Conservation (phyloP, 2,888 invertebrate genomes). For the Heliconius ethilla region DNA sequence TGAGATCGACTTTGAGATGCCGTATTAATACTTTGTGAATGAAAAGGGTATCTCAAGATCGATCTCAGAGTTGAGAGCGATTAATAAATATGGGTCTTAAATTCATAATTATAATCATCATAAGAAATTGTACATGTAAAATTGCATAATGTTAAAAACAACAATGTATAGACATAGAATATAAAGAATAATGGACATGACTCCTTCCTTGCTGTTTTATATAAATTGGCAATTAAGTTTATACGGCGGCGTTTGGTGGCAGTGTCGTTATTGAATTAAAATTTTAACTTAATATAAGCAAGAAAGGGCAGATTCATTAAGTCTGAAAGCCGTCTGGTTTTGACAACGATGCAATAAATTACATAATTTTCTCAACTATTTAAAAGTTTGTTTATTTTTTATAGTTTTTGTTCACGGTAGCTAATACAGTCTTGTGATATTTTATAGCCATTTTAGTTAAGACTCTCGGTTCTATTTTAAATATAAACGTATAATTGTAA, state of each 20-base stretch:
- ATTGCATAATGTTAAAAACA: neutral
- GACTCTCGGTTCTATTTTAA: no score
- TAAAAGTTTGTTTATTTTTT: neutral
- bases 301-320: conserved; percentile 21
- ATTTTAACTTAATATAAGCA: conserved; percentile 8
- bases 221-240: conserved; percentile 3
- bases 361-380: neutral
- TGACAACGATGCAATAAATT: conserved; percentile 14
- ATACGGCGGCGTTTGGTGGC: neutral
- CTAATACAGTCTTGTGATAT: neutral
- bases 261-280: conserved; percentile 22
- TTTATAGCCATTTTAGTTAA: neutral
- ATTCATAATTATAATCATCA: no score
- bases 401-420: neutral
- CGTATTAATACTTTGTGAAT: no score
- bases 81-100: no score
- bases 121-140: neutral
- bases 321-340: conserved; percentile 2
- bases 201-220: neutral
- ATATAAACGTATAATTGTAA: no score
- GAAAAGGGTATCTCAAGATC: no score
- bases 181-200: neutral
- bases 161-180: neutral
- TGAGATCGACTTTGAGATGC: no score
- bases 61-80: no score